Evolutionary conservation across 2,797 vertebrate genomes (phyloP).

Genomic region (Graptemys geographica): DNA sequence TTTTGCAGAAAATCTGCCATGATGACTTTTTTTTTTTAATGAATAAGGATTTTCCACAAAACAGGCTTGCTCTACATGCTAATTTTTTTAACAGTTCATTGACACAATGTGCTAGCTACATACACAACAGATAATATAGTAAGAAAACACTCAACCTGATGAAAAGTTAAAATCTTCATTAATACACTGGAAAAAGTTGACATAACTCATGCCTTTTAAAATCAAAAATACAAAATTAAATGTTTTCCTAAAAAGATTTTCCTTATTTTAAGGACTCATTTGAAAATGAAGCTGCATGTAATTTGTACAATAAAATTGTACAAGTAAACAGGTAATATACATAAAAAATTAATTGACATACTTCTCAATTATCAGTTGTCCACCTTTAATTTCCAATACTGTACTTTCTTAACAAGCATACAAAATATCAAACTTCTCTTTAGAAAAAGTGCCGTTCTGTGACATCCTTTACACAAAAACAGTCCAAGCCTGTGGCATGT

Average conservation of each 20-base stretch:
- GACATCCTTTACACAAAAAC: conserved; percentile 84
- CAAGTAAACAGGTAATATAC: conserved; percentile 98
- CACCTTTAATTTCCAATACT: conserved; percentile 89
- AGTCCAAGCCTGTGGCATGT: conserved; percentile 82
- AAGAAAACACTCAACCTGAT: conserved; percentile 95
- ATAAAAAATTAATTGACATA: conserved; percentile 95
- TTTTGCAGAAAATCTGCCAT: conserved; percentile 93
- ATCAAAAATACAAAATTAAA: conserved; percentile 98
- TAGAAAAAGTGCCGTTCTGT: conserved; percentile 90
- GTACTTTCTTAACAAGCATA: conserved; percentile 89
- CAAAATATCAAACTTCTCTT: conserved; percentile 90
- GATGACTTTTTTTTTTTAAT: conserved; percentile 91
- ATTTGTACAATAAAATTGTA: conserved; percentile 97
- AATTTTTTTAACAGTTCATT: conserved; percentile 91
- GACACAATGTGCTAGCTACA: conserved; percentile 94
- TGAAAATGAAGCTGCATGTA: conserved; percentile 97
- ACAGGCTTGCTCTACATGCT: conserved; percentile 97
- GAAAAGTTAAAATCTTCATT: conserved; percentile 99
- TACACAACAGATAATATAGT: conserved; percentile 92
- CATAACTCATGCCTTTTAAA: conserved; percentile 98
- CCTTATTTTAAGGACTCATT: conserved; percentile 96
- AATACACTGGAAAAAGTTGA: conserved; percentile 98
- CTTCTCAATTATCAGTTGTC: conserved; percentile 90
- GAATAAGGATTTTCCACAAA: conserved; percentile 92
- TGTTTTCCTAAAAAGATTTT: conserved; percentile 92